Conservation (phyloP, 2,113 vertebrate species). For the Peromyscus californicus region DNA sequence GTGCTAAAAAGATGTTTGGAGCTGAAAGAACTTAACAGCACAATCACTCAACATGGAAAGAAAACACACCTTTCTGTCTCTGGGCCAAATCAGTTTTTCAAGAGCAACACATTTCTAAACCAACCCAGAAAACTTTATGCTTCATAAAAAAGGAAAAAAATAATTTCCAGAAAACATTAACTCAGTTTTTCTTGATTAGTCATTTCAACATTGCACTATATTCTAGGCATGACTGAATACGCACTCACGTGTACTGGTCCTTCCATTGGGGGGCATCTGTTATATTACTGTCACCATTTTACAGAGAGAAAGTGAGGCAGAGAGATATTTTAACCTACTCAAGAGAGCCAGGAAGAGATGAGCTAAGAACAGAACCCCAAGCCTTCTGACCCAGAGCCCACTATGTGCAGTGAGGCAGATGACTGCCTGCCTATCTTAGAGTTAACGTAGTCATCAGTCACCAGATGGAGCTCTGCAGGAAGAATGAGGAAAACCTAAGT, state of each 20-base stretch:
- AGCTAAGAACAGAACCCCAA: neutral
- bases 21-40: neutral
- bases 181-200: slow-evolving; percentile 10
- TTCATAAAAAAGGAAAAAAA: neutral
- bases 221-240: neutral
- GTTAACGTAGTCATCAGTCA: neutral
- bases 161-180: neutral
- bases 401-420: neutral
- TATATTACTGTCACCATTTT: neutral
- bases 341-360: neutral
- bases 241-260: neutral
- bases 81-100: neutral
- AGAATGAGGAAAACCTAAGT: neutral
- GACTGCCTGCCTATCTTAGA: neutral
- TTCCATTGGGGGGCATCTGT: neutral
- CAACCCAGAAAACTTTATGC: neutral
- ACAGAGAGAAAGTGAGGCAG: neutral
- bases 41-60: neutral
- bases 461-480: neutral
- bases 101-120: neutral
- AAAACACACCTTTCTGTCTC: neutral
- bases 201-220: neutral
- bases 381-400: neutral
- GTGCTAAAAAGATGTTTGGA: neutral
- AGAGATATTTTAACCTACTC: neutral